These are phyloP conservation scores for Poicephalus gulielmi DNA, from an alignment of 2,113 vertebrate species.

Conservation along the genomic window DNA sequence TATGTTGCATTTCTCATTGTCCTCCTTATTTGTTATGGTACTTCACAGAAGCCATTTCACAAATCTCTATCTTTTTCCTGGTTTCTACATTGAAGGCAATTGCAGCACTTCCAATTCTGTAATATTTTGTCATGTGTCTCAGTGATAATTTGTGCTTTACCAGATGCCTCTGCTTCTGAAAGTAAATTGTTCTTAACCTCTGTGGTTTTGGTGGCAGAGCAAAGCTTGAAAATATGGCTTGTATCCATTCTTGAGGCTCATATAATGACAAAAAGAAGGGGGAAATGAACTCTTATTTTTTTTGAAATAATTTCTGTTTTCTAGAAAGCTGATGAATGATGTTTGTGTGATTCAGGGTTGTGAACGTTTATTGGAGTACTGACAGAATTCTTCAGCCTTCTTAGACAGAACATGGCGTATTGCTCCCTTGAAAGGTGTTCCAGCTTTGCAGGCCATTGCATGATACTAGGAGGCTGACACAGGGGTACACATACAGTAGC, in stretches of 20 bases:
- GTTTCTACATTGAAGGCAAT: neutral
- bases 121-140: neutral
- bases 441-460: neutral
- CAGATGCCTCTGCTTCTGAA: neutral
- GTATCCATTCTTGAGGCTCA: neutral
- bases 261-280: neutral
- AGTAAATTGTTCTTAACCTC: neutral
- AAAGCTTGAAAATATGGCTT: neutral
- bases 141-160: conserved; percentile 9
- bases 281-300: neutral
- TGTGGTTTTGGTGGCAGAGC: neutral
- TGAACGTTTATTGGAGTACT: neutral
- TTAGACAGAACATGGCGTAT: neutral
- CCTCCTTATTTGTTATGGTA: neutral
- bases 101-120: neutral
- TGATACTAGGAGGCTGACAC: neutral
- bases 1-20: neutral
- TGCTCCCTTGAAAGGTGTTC: neutral
- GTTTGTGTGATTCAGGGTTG: neutral
- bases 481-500: rapidly evolving
- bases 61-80: neutral
- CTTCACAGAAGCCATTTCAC: neutral
- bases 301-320: neutral
- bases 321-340: neutral
- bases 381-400: neutral